These are phyloP conservation scores for Leptatherina wallacei DNA, from an alignment of 2,797 vertebrate genomes.

Conservation along the genomic window DNA sequence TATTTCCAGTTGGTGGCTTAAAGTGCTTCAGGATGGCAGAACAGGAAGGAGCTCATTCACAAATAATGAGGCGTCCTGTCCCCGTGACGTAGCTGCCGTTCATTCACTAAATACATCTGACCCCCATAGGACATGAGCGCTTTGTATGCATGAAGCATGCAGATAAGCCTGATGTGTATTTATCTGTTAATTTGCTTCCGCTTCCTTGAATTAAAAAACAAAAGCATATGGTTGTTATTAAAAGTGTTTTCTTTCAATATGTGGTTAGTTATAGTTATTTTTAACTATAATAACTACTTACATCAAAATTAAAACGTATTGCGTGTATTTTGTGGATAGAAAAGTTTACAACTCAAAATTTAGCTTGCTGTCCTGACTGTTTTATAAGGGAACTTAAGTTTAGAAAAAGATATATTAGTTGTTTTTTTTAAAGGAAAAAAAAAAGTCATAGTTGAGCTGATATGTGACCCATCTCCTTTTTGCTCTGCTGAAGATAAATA, in stretches of 20 bases:
- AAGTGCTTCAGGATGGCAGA: constrained; percentile 79
- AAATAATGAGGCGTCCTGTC: constrained; percentile 77
- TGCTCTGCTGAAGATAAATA: constrained; percentile 62
- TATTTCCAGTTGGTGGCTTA: constrained; percentile 68
- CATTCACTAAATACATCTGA: constrained; percentile 71
- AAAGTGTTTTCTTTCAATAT: not conserved
- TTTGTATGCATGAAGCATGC: constrained; percentile 33
- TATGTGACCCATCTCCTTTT: constrained; percentile 67
- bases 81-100: constrained; percentile 69
- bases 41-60: constrained; percentile 81
- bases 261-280: not conserved
- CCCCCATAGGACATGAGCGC: constrained; percentile 48
- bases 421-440: too few species aligned
- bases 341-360: constrained; percentile 10
- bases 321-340: constrained; percentile 4
- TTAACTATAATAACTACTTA: not conserved
- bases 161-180: constrained; percentile 47
- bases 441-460: constrained; percentile 79
- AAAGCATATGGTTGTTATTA: constrained; percentile 35
- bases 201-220: constrained; percentile 35
- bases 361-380: constrained; percentile 55
- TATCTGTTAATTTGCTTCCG: constrained; percentile 35
- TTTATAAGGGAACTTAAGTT: constrained; percentile 76
- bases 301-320: not conserved
- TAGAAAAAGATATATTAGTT: constrained; percentile 52